A percentile compares a stretch with the other conserved stretches of the same genome.
phyloP scores from a whole-genome alignment of 2,888 invertebrate genomes.

The Aphidoletes aphidimyza region DNA sequence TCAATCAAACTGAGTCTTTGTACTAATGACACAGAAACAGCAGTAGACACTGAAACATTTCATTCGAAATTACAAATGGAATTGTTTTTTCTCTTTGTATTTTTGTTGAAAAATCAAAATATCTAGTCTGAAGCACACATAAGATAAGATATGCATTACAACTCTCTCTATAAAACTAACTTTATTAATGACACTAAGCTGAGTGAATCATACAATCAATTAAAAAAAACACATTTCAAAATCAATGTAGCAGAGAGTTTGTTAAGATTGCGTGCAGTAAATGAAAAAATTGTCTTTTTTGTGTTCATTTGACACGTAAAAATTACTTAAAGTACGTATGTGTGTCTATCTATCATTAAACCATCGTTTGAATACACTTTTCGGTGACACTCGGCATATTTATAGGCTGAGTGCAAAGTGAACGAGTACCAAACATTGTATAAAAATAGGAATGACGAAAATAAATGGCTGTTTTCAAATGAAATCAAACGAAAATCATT shows the following conservation, averaged over 20 bases:
- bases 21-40: too few relatives aligned
- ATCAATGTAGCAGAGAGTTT: background rate
- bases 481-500: background rate
- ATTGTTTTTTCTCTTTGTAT: too few relatives aligned
- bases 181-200: too few relatives aligned
- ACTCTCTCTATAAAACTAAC: too few relatives aligned
- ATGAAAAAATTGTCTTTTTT: background rate
- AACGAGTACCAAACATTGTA: background rate
- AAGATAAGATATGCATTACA: too few relatives aligned
- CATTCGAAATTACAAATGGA: too few relatives aligned
- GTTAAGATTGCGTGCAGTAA: background rate
- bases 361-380: background rate
- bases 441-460: background rate
- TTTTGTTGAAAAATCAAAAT: too few relatives aligned
- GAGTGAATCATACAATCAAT: too few relatives aligned
- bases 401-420: background rate
- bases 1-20: too few relatives aligned
- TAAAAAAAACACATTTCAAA: background rate
- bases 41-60: too few relatives aligned
- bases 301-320: background rate
- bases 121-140: too few relatives aligned
- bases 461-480: slow-evolving; percentile 15
- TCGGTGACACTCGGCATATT: slow-evolving; percentile 19
- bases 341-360: background rate
- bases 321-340: background rate